phyloP scores from a whole-genome alignment of 2,888 invertebrate genomes.

The Cynaeus angustus region DNA sequence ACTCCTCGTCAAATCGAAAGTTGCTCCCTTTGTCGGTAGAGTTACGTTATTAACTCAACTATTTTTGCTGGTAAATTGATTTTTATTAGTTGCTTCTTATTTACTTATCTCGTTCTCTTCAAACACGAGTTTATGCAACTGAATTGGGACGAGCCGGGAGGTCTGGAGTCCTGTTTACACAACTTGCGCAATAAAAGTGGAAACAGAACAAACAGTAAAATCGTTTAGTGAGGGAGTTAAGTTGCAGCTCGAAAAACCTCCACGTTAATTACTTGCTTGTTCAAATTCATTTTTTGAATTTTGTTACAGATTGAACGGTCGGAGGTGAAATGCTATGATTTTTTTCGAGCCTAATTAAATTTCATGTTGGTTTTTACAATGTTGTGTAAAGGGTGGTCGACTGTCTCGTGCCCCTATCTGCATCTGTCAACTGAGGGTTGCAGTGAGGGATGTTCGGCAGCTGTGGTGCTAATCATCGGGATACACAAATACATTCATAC shows the following conservation, averaged over 20 bases:
- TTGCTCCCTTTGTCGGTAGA: neutral
- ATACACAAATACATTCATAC: slow-evolving; percentile 56
- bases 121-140: slow-evolving; percentile 47
- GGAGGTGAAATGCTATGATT: too few relatives aligned
- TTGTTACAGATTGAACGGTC: too few relatives aligned
- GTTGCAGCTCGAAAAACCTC: slow-evolving; percentile 41
- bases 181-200: slow-evolving; percentile 54
- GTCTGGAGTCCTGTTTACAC: slow-evolving; percentile 50
- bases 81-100: slow-evolving; percentile 52
- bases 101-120: slow-evolving; percentile 52
- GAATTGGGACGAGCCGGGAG: slow-evolving; percentile 46
- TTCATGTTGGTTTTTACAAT: slow-evolving; percentile 18
- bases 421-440: slow-evolving; percentile 60
- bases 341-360: slow-evolving; percentile 13
- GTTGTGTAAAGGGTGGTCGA: slow-evolving; percentile 19
- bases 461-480: slow-evolving; percentile 61
- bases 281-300: slow-evolving; percentile 24
- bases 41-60: slow-evolving; percentile 12
- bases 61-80: slow-evolving; percentile 47
- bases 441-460: slow-evolving; percentile 58
- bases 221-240: slow-evolving; percentile 47
- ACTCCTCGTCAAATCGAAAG: too few relatives aligned
- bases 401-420: slow-evolving; percentile 52
- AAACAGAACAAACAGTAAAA: slow-evolving; percentile 49
- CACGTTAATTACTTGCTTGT: slow-evolving; percentile 37